Base-by-base conservation (phyloP, 2,113 vertebrate species). In the Coryphaenoides rupestris region DNA sequence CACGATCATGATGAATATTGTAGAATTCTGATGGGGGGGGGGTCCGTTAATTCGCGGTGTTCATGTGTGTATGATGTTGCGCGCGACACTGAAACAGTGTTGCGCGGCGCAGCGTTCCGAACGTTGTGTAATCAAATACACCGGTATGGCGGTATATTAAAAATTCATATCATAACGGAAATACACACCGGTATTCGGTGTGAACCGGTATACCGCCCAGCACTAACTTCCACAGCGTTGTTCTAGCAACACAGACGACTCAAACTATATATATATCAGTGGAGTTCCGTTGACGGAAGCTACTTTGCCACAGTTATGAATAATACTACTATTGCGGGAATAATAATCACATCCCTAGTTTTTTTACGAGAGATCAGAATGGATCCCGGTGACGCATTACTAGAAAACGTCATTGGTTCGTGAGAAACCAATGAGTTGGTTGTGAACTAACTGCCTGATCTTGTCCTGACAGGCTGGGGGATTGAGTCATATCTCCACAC, bases 381-480 rank as follows among this genome's bases (percentile, higher is more conserved):
- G 6, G 54, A 22, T 55, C 13, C 58, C 13, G n/a, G 40, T 47
- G 33, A 46, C 15, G 17, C 47, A 19, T 73, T 69, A 80, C 53
- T 9, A 70, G 50, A 62, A 55, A 55, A 33, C 13, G 15, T 12
- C 50, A 24, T 55, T 45, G 64, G 77, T 58, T 53, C n/a, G 7
- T 79, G 76, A 79, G 76, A 83, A 15, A 19, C 68, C n/a, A n/a
- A n/a, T n/a, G n/a, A n/a, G 57, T 2, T n/a, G 61, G 21, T 21
- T 21, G 13, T 10, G 17, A 66, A 7, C 19, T 60, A 17, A 0
- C 15, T 54, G 47, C 21, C 62, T 49, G 45, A 63, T 67, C 55
- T 71, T 0, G 47, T 56, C 62, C 50, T 19, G 40, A 55, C 28
- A 3, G 23, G 60, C 16, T 52, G 58, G 19, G 52, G 45, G 16